Evolutionary conservation across 1,140 invertebrate genomes (phyloP), one percentile per base, ranked within the genome.

Genomic region (Lordiphosa collinella): DNA sequence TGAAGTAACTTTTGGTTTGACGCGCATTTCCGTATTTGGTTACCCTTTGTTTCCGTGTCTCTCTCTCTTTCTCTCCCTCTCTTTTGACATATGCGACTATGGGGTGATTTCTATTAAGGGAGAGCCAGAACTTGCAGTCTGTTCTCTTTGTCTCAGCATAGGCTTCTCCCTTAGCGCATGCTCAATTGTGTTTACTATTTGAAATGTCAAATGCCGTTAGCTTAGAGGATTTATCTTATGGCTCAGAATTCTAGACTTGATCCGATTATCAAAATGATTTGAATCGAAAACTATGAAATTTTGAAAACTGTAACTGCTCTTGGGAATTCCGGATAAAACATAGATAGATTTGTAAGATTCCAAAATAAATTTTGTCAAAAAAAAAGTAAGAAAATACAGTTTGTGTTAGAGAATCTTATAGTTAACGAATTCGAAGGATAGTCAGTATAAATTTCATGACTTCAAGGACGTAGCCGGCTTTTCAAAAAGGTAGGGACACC

Each of bases 1-100:
- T 71, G 47, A 75, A 82, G 71, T 82, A 80, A 82, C 55, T 41
- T 72, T 72, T 71, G 62, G 49, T 64, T 61, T 52, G 62, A 61
- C 58, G 72, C 78, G 52, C 78, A 78, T 78, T 82, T 82, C 76
- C 76, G 72, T 84, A 82, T 84, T 82, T 76, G 52, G 78, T 70
- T 78, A 82, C 78, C 72, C 76, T 78, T 78, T 78, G 73, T 62
- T 78, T 82, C 78, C 76, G 71, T 36, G 40, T 84, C 50, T 12
- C 44, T 31, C 37, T 14, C 40, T 46, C 18, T 36, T 31, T 14
- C n/a, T 14, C 10, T 46, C 31, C 54, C n/a, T 7, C n/a, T n/a
- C n/a, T 14, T 1, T 8, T 56, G 29, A 13, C 10, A 16, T 16
- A 11, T 10, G 9, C 1, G 7, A 6, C 9, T 38, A 16, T 6